Evolutionary conservation across 2,888 invertebrate genomes (phyloP), one percentile per base, ranked within the genome.

Genomic region (Cheilosia scutellata): DNA sequence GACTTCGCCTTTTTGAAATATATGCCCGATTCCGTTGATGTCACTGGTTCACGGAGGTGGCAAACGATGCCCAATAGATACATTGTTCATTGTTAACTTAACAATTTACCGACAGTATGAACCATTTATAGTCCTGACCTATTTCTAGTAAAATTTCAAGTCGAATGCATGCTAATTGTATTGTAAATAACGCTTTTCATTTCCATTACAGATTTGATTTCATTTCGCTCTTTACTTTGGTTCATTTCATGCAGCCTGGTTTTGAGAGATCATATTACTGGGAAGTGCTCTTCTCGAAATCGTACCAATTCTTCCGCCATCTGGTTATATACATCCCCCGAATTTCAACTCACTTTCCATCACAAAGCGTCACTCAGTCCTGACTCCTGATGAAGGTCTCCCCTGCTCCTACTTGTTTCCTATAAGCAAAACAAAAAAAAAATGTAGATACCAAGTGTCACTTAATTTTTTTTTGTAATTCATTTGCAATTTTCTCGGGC

Each of bases 391-490:
- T 20, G 11, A 16, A 11, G 11, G 20, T 5, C 25, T 25, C 49
- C 9, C 9, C 49, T 9, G 11, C 49, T 5, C 16, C n/a, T 6
- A 16, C 44, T 20, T 20, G 1, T 20, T 20, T 20, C 20, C 20
- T 20, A 20, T 20, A 20, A 20, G 20, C 20, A 20, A 20, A 20
- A 20, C 20, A 20, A 20, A 20, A 20, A 20, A 20, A 20, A 20
- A 20, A 20, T n/a, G n/a, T 5, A 51, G 20, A 57, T 60, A 62
- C 27, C 13, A 44, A 31, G 60, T 70, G 77, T 77, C 77, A 58
- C 47, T 77, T 68, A 77, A 62, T 57, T 57, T 49, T 63, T 71
- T 78, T 78, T 78, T 70, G 78, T 71, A 70, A 78, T 78, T 78
- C 70, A 78, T 70, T 63, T 70, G 53, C 49, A 71, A 71, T 78